These are phyloP conservation scores for Cotesia glomerata DNA, from an alignment of 1,140 invertebrate species.

Conservation along the genomic window DNA sequence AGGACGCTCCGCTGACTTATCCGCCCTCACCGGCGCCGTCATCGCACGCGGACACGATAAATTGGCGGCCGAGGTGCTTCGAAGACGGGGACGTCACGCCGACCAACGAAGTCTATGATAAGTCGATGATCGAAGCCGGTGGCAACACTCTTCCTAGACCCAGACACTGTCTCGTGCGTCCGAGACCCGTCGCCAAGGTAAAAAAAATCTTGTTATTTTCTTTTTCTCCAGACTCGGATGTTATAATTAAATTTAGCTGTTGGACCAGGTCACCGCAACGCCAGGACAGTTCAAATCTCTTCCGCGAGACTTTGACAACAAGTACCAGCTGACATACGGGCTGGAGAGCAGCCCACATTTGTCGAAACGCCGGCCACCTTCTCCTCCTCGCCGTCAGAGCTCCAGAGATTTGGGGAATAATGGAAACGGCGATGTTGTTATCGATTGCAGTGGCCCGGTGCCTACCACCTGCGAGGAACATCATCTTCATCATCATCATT, in stretches of 20 bases:
- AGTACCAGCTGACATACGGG: slow-evolving; percentile 61
- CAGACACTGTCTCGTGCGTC: slow-evolving; percentile 76
- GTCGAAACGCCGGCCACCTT: slow-evolving; percentile 71
- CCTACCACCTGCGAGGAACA: slow-evolving; percentile 59
- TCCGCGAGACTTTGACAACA: slow-evolving; percentile 62
- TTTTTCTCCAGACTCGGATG: slow-evolving; percentile 1
- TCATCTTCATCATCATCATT: slow-evolving; percentile 48
- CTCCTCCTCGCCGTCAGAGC: slow-evolving; percentile 82
- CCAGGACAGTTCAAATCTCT: slow-evolving; percentile 59
- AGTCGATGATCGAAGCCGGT: slow-evolving; percentile 66
- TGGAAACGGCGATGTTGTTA: slow-evolving; percentile 57
- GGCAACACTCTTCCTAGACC: slow-evolving; percentile 87
- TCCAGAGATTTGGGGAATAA: slow-evolving; percentile 51
- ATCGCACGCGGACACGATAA: slow-evolving; percentile 48
- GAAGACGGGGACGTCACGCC: slow-evolving; percentile 89
- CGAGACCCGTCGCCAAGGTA: slow-evolving; percentile 86
- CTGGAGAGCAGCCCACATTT: slow-evolving; percentile 59
- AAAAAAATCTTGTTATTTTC: slow-evolving; percentile 31
- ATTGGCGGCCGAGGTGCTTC: slow-evolving; percentile 80
- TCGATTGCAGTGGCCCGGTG: slow-evolving; percentile 62
- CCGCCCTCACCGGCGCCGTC: slow-evolving; percentile 57
- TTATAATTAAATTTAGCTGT: slow-evolving; percentile 37
- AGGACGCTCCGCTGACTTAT: slow-evolving; percentile 63
- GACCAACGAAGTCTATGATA: slow-evolving; percentile 81
- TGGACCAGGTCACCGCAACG: slow-evolving; percentile 54